Evolutionary conservation across 2,888 invertebrate species (phyloP).

Genomic region (Apantesis nais): DNA sequence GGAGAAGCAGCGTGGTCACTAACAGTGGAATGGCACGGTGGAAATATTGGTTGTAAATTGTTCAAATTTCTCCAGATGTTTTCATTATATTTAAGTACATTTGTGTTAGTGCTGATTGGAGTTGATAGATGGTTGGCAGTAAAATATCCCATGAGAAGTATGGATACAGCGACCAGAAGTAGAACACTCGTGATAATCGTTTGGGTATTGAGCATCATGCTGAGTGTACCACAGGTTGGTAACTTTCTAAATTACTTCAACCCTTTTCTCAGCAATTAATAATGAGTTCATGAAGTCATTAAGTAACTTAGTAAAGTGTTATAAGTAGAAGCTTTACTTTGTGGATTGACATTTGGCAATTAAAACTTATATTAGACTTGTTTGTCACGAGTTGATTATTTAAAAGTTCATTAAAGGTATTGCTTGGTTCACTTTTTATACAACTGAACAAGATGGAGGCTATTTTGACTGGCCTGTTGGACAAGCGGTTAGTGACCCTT

Average conservation of each 20-base stretch:
- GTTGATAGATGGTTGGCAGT: constrained; percentile 93
- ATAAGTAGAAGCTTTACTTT: constrained; percentile 25
- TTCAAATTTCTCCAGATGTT: constrained; percentile 94
- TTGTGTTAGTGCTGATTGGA: constrained; percentile 92
- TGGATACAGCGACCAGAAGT: constrained; percentile 89
- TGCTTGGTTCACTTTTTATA: neutral
- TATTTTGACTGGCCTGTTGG: too few species aligned
- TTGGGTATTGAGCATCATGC: constrained; percentile 89
- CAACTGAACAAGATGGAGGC: neutral
- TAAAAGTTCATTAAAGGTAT: neutral
- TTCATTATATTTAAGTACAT: constrained; percentile 92
- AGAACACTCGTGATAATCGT: constrained; percentile 88
- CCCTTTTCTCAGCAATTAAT: constrained; percentile 18
- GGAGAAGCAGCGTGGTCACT: constrained; percentile 93
- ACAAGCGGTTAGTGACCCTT: too few species aligned
- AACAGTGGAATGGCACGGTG: constrained; percentile 92
- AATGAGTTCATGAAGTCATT: constrained; percentile 14
- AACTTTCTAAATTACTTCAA: constrained; percentile 9
- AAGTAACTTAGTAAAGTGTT: constrained; percentile 24
- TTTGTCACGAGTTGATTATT: neutral
- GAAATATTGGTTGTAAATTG: constrained; percentile 90
- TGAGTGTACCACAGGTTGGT: constrained; percentile 93
- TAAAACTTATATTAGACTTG: constrained; percentile 39
- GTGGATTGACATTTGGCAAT: constrained; percentile 41
- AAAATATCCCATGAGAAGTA: constrained; percentile 91